Evolutionary conservation across 2,113 vertebrate species (phyloP), one percentile per base, ranked within the genome.

Genomic region (Triplophysa siluroides): DNA sequence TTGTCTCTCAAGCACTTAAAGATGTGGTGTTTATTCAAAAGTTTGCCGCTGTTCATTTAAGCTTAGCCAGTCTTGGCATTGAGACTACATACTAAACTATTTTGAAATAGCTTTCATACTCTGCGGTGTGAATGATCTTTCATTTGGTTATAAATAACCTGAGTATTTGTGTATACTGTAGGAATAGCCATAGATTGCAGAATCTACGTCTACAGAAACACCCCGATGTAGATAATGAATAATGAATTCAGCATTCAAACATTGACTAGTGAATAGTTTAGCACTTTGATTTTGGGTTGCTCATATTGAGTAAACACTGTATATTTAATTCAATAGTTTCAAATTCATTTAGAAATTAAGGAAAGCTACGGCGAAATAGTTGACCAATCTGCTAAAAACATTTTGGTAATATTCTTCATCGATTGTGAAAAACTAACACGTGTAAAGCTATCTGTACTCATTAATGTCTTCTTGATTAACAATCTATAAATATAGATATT

Each of bases 281-380:
- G 4, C 41, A 61, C 12, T 73, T 72, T 23, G 54, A 43, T 7
- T n/a, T 61, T 38, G 16, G 54, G 33, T 64, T 76, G 73, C 73
- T 76, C 73, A 76, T 76, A 64, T 52, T 64, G 60, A 76, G 43
- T 52, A n/a, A 64, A 45, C 43, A 26, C 38, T 38, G 19, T 50
- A 76, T n/a, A 50, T 47, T 47, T 75, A 19, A 64, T 76, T 76
- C 16, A n/a, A 14, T 52, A 50, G 63, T 76, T 52, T 24, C 21
- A 74, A 74, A 50, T 18, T 19, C 11, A 8, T 52, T 52, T 18
- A 18, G 16, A 52, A 16, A 52, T 13, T 4, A 14, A 26, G n/a
- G 2, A 41, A 41, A 38, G 50, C 26, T 33, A 72, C 26, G 13
- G 50, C 7, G 5, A 72, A 38, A 72, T 21, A 38, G 72, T 62